Evolutionary conservation across 2,888 invertebrate species (phyloP).

Genomic region (Megastigmus dorsalis): DNA sequence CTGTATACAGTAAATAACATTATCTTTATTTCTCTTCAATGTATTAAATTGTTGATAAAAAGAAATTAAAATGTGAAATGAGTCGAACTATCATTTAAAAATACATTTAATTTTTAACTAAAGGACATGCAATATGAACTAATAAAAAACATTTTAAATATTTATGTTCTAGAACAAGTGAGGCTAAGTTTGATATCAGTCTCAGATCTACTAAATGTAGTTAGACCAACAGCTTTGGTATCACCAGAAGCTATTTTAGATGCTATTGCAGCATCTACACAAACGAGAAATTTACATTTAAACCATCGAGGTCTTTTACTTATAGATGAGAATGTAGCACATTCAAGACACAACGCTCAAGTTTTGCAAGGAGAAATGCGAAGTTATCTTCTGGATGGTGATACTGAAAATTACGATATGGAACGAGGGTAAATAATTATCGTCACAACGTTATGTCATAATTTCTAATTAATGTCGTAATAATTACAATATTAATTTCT

Average conservation of each 20-base stretch:
- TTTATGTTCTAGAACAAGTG: slow-evolving; percentile 65
- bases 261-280: slow-evolving; percentile 92
- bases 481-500: slow-evolving; percentile 21
- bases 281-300: slow-evolving; percentile 85
- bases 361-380: slow-evolving; percentile 94
- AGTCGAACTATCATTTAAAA: not conserved
- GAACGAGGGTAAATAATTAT: slow-evolving; percentile 88
- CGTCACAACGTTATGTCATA: too few species aligned
- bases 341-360: slow-evolving; percentile 85
- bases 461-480: slow-evolving; percentile 17
- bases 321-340: slow-evolving; percentile 94
- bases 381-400: slow-evolving; percentile 91
- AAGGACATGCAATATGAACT: too few species aligned
- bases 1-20: too few species aligned
- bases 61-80: not conserved
- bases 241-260: slow-evolving; percentile 94
- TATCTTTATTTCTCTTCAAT: too few species aligned
- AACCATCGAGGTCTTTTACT: slow-evolving; percentile 90
- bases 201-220: slow-evolving; percentile 90
- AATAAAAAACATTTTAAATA: slow-evolving; percentile 21
- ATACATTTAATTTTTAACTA: slow-evolving; percentile 5
- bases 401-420: slow-evolving; percentile 90
- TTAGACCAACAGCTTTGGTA: slow-evolving; percentile 90
- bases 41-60: slow-evolving; percentile 3
- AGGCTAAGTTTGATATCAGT: slow-evolving; percentile 92